Base-by-base conservation (phyloP, 2,113 vertebrate species). In the Myiagra hebetior region DNA sequence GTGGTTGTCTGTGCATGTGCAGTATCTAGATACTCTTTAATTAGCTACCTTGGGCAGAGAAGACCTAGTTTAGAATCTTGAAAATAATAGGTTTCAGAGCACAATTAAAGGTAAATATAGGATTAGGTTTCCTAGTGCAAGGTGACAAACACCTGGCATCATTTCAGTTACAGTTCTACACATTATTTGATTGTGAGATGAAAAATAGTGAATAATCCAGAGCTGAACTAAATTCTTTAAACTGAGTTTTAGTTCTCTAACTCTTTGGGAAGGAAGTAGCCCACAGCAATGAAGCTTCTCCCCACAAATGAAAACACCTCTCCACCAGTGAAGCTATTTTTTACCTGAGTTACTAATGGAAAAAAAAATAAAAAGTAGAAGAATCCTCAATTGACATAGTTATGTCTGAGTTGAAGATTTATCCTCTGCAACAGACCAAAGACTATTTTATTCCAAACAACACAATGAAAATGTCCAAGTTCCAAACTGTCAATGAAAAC, bases 31-130 rank as follows among this genome's bases (percentile, higher is more conserved):
- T 94, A 77, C 41, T 72, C 55, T 95, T 96, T 98, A 97, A 98
- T 98, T 97, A 97, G 80, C 84, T 97, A 95, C 75, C 72, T 96
- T 95, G 70, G 91, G 87, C 78, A 94, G 86, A 94, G 87, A 95
- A 96, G 18, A 30, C 76, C 67, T 95, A 50, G 49, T 89, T 97
- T 95, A 93, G 37, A 95, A 85, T 93, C 42, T 50, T 82, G 80
- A 96, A 96, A 97, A 87, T 95, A 95, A 93, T 88, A 97, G 33
- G 18, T 93, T 96, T 79, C 92, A 94, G 87, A 95, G 77, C 85
- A 57, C 47, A 95, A 94, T 96, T 97, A 96, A 95, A 96, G 53
- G 41, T 76, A 97, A 97, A 91, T 89, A 86, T 15, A 62, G 35
- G 91, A 78, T 95, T 93, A 82, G 7, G n/a, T 69, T 94, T 55